These are phyloP conservation scores for Hippoglossus hippoglossus DNA, from an alignment of 2,797 vertebrate genomes.

Conservation along the genomic window DNA sequence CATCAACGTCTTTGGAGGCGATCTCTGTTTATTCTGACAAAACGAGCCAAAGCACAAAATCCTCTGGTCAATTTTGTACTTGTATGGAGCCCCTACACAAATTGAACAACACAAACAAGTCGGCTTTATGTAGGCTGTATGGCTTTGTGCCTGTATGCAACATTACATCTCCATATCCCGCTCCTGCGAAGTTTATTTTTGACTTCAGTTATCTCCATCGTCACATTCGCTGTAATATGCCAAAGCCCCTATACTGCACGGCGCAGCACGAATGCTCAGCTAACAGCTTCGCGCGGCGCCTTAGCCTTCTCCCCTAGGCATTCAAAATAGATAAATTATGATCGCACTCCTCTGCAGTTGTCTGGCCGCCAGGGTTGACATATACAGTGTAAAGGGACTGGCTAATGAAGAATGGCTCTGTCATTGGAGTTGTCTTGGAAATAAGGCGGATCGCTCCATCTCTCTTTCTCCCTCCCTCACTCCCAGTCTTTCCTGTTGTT, in stretches of 20 bases:
- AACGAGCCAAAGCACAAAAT: no score
- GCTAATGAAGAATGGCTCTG: conserved; percentile 79
- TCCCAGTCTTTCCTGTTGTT: conserved; percentile 49
- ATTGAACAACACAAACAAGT: no score
- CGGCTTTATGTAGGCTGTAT: conserved; percentile 24
- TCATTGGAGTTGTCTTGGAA: conserved; percentile 69
- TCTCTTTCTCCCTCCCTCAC: conserved; percentile 44
- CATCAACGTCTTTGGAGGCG: no score
- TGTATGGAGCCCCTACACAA: no score
- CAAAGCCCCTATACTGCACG: conserved; percentile 46
- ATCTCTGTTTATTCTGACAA: no score
- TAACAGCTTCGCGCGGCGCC: conserved; percentile 53
- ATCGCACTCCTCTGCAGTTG: conserved; percentile 70
- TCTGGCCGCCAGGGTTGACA: conserved; percentile 73
- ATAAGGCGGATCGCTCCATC: conserved; percentile 72
- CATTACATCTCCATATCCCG: conserved; percentile 63
- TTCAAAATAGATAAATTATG: conserved; percentile 80
- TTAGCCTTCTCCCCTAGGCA: conserved; percentile 53
- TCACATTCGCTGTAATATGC: conserved; percentile 63
- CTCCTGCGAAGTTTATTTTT: conserved; percentile 52
- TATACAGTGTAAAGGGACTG: conserved; percentile 75
- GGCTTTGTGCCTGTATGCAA: conserved; percentile 34
- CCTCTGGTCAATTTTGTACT: no score
- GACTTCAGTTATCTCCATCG: conserved; percentile 57
- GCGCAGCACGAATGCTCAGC: conserved; percentile 59